Conservation (phyloP, 2,888 invertebrate species). For the Diarsia brunnea region DNA sequence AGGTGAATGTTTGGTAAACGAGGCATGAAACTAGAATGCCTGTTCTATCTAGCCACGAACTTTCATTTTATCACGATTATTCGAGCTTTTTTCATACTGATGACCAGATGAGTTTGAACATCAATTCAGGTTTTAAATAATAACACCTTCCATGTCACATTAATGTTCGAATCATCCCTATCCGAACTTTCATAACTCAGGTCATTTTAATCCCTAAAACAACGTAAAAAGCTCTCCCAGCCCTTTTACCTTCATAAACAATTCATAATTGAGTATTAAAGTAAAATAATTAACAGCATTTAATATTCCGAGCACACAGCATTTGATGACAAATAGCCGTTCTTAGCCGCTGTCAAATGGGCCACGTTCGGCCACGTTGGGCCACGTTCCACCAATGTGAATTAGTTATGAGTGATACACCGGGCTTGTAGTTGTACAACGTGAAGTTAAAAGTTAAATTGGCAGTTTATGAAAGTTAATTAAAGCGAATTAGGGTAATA, state of each 20-base stretch:
- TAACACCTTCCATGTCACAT: not conserved
- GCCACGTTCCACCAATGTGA: conserved; percentile 42
- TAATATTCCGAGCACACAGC: conserved; percentile 58
- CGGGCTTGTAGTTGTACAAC: conserved; percentile 31
- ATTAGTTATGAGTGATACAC: conserved; percentile 59
- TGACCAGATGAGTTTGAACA: not conserved
- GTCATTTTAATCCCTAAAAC: conserved; percentile 20
- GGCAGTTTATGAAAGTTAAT: conserved; percentile 43
- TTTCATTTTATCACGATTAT: too few species aligned
- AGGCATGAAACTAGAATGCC: too few species aligned
- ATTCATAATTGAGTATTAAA: conserved; percentile 58
- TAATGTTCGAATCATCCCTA: not conserved
- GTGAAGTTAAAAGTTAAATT: conserved; percentile 46
- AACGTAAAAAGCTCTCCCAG: conserved; percentile 19
- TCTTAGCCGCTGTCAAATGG: conserved; percentile 64
- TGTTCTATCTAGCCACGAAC: too few species aligned
- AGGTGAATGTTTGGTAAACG: too few species aligned
- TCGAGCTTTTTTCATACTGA: too few species aligned
- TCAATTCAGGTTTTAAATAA: not conserved
- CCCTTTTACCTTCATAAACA: conserved; percentile 21
- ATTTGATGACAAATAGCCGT: conserved; percentile 66
- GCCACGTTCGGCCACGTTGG: conserved; percentile 51
- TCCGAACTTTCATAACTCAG: not conserved
- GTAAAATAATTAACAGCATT: conserved; percentile 49
- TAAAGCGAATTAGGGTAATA: conserved; percentile 33